Evolutionary conservation across 2,888 invertebrate species (phyloP), one percentile per base, ranked within the genome.

Genomic region (Xestia rhomboidea): DNA sequence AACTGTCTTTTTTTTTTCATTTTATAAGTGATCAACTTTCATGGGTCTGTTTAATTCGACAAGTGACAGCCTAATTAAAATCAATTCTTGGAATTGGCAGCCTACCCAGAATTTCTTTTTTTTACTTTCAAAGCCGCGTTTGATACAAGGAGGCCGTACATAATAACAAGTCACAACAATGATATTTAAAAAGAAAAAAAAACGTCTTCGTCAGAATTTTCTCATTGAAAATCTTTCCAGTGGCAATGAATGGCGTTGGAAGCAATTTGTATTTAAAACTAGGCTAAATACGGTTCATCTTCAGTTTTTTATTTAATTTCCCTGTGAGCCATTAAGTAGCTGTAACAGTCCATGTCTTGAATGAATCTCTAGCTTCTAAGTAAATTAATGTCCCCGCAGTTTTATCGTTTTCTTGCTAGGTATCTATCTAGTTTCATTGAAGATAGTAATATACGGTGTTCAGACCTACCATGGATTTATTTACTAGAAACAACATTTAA

Each of bases 291-390:
- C 41, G 41, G 30, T 44, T 57, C 63, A 54, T 27, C 46, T 72
- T 64, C 10, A 30, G 30, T 34, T 64, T 57, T 54, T n/a, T 54
- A 49, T 72, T 86, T 46, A 34, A 69, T 57, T 44, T 76, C 7
- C 38, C 38, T 49, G 46, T 18, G 21, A 81, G 30, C n/a, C 41
- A 49, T 44, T 49, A 13, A 62, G 21, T 34, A 60, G 30, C 71
- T 60, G 8, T 70, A 69, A 79, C 71, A 69, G 63, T 76, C 44
- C 38, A 30, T 18, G n/a, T 64, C 18, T 82, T 27, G 27, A 67
- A 66, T 54, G 38, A 60, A 74, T 71, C 66, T 83, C 60, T 41
- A 69, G 86, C 86, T 83, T 86, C 69, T 82, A 83, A 74, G 70
- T 30, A 64, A 83, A 87, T 86, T 74, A 75, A 74, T 64, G 75